These are phyloP conservation scores for Hypsibius dujardini DNA, from an alignment of 1,140 invertebrate species.

Conservation along the genomic window DNA sequence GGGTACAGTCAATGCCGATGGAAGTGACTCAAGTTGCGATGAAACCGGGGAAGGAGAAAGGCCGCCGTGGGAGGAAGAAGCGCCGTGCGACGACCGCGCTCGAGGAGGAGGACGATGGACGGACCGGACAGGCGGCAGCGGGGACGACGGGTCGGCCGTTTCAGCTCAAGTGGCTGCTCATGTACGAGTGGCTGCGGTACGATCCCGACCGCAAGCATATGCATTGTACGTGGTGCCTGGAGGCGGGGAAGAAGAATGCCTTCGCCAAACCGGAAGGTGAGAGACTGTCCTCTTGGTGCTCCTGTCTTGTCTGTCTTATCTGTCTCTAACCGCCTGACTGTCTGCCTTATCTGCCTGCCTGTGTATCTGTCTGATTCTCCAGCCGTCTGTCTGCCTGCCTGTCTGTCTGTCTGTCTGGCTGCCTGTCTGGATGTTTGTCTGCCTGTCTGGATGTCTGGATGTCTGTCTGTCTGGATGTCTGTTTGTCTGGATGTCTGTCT, in stretches of 20 bases:
- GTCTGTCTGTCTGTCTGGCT: too few relatives aligned
- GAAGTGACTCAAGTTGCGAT: too few relatives aligned
- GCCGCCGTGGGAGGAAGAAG: neutral
- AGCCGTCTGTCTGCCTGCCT: too few relatives aligned
- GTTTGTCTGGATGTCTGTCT: too few relatives aligned
- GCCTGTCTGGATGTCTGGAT: too few relatives aligned
- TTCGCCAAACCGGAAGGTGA: neutral
- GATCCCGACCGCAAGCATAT: neutral
- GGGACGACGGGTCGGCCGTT: neutral
- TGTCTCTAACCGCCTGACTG: neutral
- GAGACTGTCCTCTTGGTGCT: neutral
- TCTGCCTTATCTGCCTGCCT: too few relatives aligned
- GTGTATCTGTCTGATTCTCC: too few relatives aligned
- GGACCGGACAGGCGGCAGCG: neutral
- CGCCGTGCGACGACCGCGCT: neutral
- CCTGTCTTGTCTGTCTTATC: too few relatives aligned
- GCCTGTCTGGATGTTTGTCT: too few relatives aligned
- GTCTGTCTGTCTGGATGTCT: too few relatives aligned
- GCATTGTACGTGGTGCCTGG: neutral
- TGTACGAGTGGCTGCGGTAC: conserved; percentile 4
- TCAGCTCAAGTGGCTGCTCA: conserved; percentile 1
- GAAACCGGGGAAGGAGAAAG: neutral
- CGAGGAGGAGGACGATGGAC: neutral
- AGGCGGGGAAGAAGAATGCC: neutral
- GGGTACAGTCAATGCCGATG: too few relatives aligned